These are phyloP conservation scores for Chaetodon trifascialis DNA, from an alignment of 2,113 vertebrate genomes.

Conservation along the genomic window DNA sequence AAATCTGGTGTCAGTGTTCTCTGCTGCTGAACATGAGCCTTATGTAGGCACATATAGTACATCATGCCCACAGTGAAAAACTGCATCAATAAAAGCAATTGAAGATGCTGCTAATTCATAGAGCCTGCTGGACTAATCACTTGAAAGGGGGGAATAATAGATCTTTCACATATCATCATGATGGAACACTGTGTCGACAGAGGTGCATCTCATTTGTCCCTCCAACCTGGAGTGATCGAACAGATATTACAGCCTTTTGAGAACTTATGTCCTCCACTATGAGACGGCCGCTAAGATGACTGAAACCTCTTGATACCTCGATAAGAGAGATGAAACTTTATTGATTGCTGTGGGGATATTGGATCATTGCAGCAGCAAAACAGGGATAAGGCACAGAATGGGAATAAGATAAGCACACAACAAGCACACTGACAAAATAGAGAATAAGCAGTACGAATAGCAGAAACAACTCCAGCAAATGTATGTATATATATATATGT, in stretches of 20 bases:
- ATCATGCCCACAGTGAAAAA: background rate
- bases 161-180: conserved; percentile 16
- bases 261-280: conserved; percentile 50
- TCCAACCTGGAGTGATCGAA: conserved; percentile 49
- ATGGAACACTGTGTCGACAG: conserved; percentile 21
- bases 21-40: background rate
- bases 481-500: background rate
- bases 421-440: conserved; percentile 26
- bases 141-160: conserved; percentile 42
- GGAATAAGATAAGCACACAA: conserved; percentile 56
- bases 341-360: conserved; percentile 70
- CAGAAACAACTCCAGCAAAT: background rate
- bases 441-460: background rate
- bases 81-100: background rate
- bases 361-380: conserved; percentile 63
- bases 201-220: conserved; percentile 52
- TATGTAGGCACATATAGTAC: background rate
- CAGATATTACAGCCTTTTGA: conserved; percentile 52
- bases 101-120: conserved; percentile 16
- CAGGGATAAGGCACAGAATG: conserved; percentile 54
- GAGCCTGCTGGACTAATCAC: conserved; percentile 40
- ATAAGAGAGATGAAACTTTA: conserved; percentile 72
- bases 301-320: conserved; percentile 58
- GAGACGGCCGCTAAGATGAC: conserved; percentile 48
- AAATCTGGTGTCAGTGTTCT: background rate